Evolutionary conservation across 2,888 invertebrate species (phyloP).

Genomic region (Hemaris fuciformis): DNA sequence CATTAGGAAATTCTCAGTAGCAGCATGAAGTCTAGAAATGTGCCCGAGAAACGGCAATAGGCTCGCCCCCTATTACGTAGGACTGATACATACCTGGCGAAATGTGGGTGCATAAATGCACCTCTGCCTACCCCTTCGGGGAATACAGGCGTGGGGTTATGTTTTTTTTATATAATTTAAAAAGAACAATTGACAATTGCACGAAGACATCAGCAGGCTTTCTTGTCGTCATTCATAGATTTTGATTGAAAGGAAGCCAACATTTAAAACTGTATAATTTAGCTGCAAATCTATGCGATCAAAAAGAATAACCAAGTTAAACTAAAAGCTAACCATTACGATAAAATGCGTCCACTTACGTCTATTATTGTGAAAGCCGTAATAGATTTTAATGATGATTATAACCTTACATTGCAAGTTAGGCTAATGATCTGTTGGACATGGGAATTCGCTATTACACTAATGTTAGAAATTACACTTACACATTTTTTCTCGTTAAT

Average conservation of each 20-base stretch:
- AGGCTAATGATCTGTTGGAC: neutral
- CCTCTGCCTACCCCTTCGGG: too few species aligned
- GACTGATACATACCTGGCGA: too few species aligned
- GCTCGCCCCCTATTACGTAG: too few species aligned
- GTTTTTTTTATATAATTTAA: too few species aligned
- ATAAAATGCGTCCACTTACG: neutral
- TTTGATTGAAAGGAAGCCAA: neutral
- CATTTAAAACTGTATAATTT: neutral
- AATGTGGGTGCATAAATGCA: too few species aligned
- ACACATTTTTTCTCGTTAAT: too few species aligned
- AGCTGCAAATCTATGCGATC: neutral
- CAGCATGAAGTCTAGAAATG: too few species aligned
- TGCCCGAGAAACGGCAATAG: too few species aligned
- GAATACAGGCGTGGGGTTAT: too few species aligned
- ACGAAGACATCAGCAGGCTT: neutral
- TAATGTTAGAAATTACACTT: too few species aligned
- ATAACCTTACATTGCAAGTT: neutral
- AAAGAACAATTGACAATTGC: neutral
- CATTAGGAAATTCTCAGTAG: too few species aligned
- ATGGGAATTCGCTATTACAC: neutral
- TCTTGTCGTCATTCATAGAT: neutral
- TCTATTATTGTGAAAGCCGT: neutral
- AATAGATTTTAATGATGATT: constrained; percentile 7
- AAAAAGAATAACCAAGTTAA: constrained; percentile 1
- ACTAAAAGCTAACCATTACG: constrained; percentile 1